These are phyloP conservation scores for Papilio glaucus DNA, from an alignment of 1,140 invertebrate species.

Conservation along the genomic window DNA sequence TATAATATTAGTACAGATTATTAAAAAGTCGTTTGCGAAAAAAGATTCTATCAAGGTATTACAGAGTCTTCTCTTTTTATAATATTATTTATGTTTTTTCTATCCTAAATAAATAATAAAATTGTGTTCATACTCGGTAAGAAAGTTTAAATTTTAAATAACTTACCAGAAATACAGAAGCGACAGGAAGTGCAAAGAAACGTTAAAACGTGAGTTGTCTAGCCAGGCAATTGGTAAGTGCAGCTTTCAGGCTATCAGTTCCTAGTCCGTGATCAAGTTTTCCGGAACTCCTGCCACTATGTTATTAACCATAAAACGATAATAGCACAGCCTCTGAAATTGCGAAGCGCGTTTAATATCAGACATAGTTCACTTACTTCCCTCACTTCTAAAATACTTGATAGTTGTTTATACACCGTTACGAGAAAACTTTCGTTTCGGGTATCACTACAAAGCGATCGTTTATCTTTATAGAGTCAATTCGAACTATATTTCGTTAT, in stretches of 20 bases:
- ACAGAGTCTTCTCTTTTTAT: too few relatives aligned
- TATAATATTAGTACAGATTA: too few relatives aligned
- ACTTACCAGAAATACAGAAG: slow-evolving; percentile 6
- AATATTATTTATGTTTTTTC: background rate
- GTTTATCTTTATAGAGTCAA: background rate
- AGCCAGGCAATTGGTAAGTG: slow-evolving; percentile 27
- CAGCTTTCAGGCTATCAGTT: slow-evolving; percentile 23
- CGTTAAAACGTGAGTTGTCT: slow-evolving; percentile 9
- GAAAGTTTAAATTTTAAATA: slow-evolving; percentile 4
- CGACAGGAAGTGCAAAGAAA: slow-evolving; percentile 26
- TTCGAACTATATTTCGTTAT: too few relatives aligned
- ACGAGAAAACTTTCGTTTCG: background rate
- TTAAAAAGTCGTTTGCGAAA: too few relatives aligned
- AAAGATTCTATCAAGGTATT: too few relatives aligned
- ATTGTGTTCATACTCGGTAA: background rate
- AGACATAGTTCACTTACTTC: slow-evolving; percentile 4
- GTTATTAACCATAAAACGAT: slow-evolving; percentile 35
- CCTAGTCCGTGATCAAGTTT: slow-evolving; percentile 15
- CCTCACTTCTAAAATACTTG: background rate
- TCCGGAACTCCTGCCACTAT: slow-evolving; percentile 13
- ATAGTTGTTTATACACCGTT: background rate
- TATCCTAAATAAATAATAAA: too few relatives aligned
- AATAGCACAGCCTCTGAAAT: slow-evolving; percentile 28
- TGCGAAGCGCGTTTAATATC: slow-evolving; percentile 15
- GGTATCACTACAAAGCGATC: background rate